phyloP scores from a whole-genome alignment of 2,113 vertebrate genomes.

The Mugil cephalus region DNA sequence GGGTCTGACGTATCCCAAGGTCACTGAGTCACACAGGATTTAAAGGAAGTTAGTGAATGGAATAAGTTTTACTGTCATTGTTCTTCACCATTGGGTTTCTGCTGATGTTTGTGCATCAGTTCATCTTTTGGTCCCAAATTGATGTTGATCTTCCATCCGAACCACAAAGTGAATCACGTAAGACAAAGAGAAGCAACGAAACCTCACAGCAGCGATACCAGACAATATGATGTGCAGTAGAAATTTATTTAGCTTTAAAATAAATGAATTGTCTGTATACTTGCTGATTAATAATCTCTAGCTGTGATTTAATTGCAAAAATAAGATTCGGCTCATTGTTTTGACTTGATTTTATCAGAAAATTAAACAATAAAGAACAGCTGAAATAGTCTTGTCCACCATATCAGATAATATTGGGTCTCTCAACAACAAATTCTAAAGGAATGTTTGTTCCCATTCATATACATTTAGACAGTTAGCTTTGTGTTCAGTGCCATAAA shows the following conservation, averaged over 20 bases:
- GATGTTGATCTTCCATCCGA: background rate
- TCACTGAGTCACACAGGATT: background rate
- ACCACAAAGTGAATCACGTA: background rate
- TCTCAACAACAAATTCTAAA: slow-evolving; percentile 14
- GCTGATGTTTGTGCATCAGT: background rate
- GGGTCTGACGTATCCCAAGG: slow-evolving; percentile 26
- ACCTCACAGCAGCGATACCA: background rate
- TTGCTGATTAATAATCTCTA: too few species aligned
- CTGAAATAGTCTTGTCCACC: background rate
- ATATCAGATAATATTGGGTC: background rate
- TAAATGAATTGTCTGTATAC: too few species aligned
- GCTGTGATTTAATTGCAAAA: too few species aligned
- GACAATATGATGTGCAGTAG: background rate
- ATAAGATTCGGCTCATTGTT: too few species aligned
- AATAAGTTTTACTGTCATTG: slow-evolving; percentile 1
- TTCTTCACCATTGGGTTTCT: background rate
- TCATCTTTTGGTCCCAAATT: background rate
- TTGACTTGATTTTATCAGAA: too few species aligned
- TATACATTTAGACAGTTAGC: slow-evolving; percentile 31
- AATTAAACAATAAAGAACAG: background rate
- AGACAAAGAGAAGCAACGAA: background rate
- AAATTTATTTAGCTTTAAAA: too few species aligned
- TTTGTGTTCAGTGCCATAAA: slow-evolving; percentile 40
- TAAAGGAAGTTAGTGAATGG: background rate
- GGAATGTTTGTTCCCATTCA: slow-evolving; percentile 36